phyloP scores from a whole-genome alignment of 2,888 invertebrate species.

The Halictus quadricinctus region DNA sequence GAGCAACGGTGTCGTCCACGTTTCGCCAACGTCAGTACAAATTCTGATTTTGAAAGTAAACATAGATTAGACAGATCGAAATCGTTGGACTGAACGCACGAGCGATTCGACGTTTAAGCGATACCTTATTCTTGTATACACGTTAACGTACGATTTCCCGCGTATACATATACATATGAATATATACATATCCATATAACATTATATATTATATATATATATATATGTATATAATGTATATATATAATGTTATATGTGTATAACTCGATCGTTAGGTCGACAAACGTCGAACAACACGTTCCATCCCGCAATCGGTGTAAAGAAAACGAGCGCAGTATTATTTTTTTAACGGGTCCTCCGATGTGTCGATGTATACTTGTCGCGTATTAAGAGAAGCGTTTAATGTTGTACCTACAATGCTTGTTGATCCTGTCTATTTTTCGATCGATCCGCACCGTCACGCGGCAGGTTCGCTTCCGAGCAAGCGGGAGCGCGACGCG shows the following conservation, averaged over 20 bases:
- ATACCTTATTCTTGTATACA: slow-evolving; percentile 61
- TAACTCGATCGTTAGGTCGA: slow-evolving; percentile 12
- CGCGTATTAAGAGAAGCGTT: slow-evolving; percentile 19
- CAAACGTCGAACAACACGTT: slow-evolving; percentile 6
- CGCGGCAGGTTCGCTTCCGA: slow-evolving; percentile 14
- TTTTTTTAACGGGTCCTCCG: slow-evolving; percentile 43
- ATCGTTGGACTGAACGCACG: slow-evolving; percentile 77
- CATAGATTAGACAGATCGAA: slow-evolving; percentile 80
- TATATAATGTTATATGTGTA: neutral
- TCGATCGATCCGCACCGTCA: slow-evolving; percentile 13
- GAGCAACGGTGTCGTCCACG: slow-evolving; percentile 64
- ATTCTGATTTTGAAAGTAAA: slow-evolving; percentile 81
- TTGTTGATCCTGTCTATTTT: slow-evolving; percentile 38
- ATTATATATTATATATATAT: neutral
- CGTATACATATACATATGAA: slow-evolving; percentile 10
- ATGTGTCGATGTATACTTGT: slow-evolving; percentile 13
- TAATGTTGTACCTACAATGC: slow-evolving; percentile 26
- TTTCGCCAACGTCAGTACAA: slow-evolving; percentile 72
- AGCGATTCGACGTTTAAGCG: slow-evolving; percentile 20
- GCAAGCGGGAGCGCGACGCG: neutral
- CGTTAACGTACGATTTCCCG: slow-evolving; percentile 35
- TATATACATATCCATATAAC: neutral
- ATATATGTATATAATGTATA: neutral
- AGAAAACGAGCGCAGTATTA: slow-evolving; percentile 43
- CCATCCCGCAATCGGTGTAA: slow-evolving; percentile 37